Conservation (phyloP, 2,113 vertebrate species). For the Channa maculata region DNA sequence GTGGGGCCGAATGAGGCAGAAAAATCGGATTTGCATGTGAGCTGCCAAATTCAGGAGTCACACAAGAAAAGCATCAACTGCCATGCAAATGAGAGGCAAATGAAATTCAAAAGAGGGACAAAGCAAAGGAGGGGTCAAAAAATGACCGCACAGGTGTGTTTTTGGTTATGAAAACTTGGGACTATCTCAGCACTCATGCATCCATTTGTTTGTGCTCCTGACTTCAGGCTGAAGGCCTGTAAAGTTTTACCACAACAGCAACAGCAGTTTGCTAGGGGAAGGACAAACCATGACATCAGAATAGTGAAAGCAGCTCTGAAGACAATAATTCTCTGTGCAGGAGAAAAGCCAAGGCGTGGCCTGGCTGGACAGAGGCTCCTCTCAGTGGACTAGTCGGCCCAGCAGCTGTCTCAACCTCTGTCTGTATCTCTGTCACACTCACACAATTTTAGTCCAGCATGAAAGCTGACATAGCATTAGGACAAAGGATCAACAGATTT, state of each 20-base stretch:
- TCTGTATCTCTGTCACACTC: slow-evolving; percentile 60
- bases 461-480: slow-evolving; percentile 59
- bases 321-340: slow-evolving; percentile 82
- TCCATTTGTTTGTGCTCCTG: slow-evolving; percentile 15
- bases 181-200: background rate
- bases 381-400: slow-evolving; percentile 63
- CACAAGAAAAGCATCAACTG: slow-evolving; percentile 78
- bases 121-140: slow-evolving; percentile 30
- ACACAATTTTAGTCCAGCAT: slow-evolving; percentile 52
- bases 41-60: slow-evolving; percentile 58
- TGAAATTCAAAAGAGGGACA: slow-evolving; percentile 70
- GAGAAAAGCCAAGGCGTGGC: slow-evolving; percentile 71
- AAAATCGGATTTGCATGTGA: slow-evolving; percentile 69
- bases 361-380: slow-evolving; percentile 77
- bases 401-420: slow-evolving; percentile 78
- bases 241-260: slow-evolving; percentile 59
- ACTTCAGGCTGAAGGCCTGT: slow-evolving; percentile 35
- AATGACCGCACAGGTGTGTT: background rate
- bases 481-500: slow-evolving; percentile 64
- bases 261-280: slow-evolving; percentile 51
- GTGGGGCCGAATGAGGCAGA: slow-evolving; percentile 20
- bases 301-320: slow-evolving; percentile 65
- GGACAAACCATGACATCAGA: slow-evolving; percentile 82
- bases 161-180: background rate
- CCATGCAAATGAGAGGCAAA: slow-evolving; percentile 84